Base-by-base conservation (phyloP, 1,140 invertebrate genomes). In the Ladona fulva region DNA sequence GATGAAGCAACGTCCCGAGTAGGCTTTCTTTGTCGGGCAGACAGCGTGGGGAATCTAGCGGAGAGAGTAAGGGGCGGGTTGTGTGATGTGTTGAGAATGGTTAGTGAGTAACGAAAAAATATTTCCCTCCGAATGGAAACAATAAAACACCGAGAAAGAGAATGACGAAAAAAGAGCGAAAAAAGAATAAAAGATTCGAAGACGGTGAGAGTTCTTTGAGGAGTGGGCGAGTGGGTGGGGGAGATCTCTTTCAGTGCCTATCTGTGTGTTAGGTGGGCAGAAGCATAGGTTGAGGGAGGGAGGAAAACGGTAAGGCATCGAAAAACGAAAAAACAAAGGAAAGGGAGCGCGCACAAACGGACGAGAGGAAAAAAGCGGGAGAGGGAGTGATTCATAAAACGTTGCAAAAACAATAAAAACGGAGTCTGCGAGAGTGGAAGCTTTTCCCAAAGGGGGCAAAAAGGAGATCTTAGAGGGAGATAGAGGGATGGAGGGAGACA, bases 321-420 rank as follows among this genome's bases (percentile, higher is more conserved):
- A 12, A 66, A 66, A 66, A 66, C 3, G 52, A 66, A 22, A 66
- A 66, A 66, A 66, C 1, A 52, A 52, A 52, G 44, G 10, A 52
- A 52, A 52, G 10, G 44, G 44, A 52, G 44, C 44, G 44, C 44
- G 44, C 44, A 66, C 52, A 12, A 66, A 66, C 3, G 52, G n/a
- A 66, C 3, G 52, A 66, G 14, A 66, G 14, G 14, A 66, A 66
- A 22, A 66, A 12, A 66, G 52, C n/a, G 52, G 52, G 52, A 12
- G 52, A 66, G 52, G 14, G 52, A 22, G 52, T 66, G 52, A 66
- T 66, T 66, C 52, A 66, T 66, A 66, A 66, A 66, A 66, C 52
- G 52, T 66, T 66, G 52, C 52, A 66, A 66, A 66, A 66, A 66
- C 52, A 66, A 66, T 66, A 66, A 66, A 66, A 66, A 66, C 52